Percentiles rank a stretch among this genome's conserved stretches.
Conservation (phyloP, 2,888 invertebrate genomes). For the Sarcophaga caerulescens region DNA sequence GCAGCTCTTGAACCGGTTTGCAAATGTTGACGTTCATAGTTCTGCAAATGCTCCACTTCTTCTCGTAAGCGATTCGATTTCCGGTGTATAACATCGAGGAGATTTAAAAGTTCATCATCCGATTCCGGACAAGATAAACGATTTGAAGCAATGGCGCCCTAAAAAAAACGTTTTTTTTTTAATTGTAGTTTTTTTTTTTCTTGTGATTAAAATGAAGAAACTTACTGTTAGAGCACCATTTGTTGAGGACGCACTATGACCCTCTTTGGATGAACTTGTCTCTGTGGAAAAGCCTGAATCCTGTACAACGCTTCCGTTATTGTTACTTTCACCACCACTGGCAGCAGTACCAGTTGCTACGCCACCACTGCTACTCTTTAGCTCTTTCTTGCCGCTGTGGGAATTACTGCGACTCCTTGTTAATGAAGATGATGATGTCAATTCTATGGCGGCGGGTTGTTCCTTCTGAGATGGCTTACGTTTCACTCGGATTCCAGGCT, state of each 20-base stretch:
- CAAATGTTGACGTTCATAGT: conserved; percentile 77
- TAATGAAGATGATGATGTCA: conserved; percentile 77
- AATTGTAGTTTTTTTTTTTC: background rate
- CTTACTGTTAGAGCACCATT: conserved; percentile 82
- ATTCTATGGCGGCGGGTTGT: conserved; percentile 75
- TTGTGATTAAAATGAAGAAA: background rate
- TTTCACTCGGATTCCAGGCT: conserved; percentile 90
- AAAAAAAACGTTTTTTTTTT: background rate
- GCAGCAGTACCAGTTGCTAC: conserved; percentile 25
- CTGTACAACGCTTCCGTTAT: conserved; percentile 85
- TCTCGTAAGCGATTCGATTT: conserved; percentile 87
- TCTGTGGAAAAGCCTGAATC: conserved; percentile 96
- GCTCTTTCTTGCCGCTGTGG: conserved; percentile 84
- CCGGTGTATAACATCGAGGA: conserved; percentile 92
- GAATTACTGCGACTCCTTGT: conserved; percentile 86
- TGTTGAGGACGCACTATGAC: conserved; percentile 87
- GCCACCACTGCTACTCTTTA: conserved; percentile 81
- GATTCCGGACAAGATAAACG: conserved; percentile 82
- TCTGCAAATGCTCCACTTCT: conserved; percentile 86
- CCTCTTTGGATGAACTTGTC: conserved; percentile 91
- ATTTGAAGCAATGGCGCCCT: conserved; percentile 78
- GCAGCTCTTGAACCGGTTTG: conserved; percentile 53
- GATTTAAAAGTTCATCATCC: conserved; percentile 92
- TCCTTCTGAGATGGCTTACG: conserved; percentile 82
- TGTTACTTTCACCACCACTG: conserved; percentile 80